Evolutionary conservation across 2,113 vertebrate species (phyloP).

Genomic region (Podarcis muralis): DNA sequence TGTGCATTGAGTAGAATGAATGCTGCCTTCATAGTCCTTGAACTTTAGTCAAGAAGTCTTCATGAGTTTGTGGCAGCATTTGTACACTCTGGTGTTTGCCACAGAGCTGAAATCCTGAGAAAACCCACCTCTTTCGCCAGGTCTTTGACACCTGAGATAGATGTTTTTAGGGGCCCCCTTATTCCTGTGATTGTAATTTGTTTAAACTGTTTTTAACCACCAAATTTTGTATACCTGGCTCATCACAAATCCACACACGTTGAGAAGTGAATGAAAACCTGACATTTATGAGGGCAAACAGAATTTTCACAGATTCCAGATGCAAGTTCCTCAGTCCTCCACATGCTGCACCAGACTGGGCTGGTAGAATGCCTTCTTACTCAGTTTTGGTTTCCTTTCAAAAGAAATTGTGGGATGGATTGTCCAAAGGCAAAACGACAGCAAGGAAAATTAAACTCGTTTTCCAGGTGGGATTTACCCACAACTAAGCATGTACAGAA

Average conservation of each 20-base stretch:
- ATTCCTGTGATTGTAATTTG: too few relatives aligned
- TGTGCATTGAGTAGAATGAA: background rate
- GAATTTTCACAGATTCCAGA: background rate
- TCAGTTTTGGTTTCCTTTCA: background rate
- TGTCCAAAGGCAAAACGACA: background rate
- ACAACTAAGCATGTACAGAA: background rate
- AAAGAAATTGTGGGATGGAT: background rate
- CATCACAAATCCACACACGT: background rate
- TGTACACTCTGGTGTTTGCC: background rate
- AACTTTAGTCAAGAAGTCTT: background rate
- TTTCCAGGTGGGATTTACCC: background rate
- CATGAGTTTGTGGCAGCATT: background rate
- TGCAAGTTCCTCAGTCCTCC: background rate
- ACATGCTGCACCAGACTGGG: background rate
- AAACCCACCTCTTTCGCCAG: too few relatives aligned
- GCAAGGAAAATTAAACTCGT: background rate
- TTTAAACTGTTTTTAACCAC: background rate
- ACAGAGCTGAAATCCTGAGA: background rate
- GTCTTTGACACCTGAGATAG: too few relatives aligned
- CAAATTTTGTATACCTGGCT: background rate
- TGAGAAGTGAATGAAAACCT: background rate
- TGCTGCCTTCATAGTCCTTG: background rate
- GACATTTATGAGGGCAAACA: background rate
- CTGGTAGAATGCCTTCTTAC: background rate
- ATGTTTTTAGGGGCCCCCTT: too few relatives aligned